phyloP scores from a whole-genome alignment of 2,888 invertebrate species.

The Drosophila mulleri region DNA sequence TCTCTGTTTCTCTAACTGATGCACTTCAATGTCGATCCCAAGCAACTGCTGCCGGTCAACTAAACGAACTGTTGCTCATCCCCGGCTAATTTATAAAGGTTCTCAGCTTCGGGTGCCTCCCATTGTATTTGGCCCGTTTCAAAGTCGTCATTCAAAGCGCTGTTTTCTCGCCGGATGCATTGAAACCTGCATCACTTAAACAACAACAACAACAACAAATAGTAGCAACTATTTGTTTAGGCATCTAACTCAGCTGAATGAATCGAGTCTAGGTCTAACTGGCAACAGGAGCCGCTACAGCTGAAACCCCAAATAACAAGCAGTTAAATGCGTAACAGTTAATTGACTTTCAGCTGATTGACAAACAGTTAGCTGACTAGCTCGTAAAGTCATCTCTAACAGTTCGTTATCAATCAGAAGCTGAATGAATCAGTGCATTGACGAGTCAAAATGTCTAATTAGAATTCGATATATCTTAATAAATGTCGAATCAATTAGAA shows the following conservation, averaged over 20 bases:
- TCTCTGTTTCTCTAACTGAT: neutral
- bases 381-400: neutral
- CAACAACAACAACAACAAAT: slow-evolving; percentile 10
- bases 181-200: slow-evolving; percentile 20
- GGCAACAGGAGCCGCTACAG: slow-evolving; percentile 22
- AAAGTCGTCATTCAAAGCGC: slow-evolving; percentile 36
- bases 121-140: slow-evolving; percentile 51
- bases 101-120: slow-evolving; percentile 29
- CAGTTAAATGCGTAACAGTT: neutral
- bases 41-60: slow-evolving; percentile 40
- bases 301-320: neutral
- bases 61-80: slow-evolving; percentile 31
- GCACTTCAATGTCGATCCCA: slow-evolving; percentile 6
- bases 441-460: neutral
- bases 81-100: slow-evolving; percentile 58
- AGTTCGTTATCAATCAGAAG: neutral
- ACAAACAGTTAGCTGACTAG: no score
- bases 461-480: no score
- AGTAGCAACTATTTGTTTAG: slow-evolving; percentile 23
- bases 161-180: slow-evolving; percentile 41
- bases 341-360: no score
- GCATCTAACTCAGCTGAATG: slow-evolving; percentile 15
- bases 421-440: neutral
- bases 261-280: slow-evolving; percentile 1
- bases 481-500: neutral